Evolutionary conservation across 2,113 vertebrate species (phyloP).

Genomic region (Promerops cafer): DNA sequence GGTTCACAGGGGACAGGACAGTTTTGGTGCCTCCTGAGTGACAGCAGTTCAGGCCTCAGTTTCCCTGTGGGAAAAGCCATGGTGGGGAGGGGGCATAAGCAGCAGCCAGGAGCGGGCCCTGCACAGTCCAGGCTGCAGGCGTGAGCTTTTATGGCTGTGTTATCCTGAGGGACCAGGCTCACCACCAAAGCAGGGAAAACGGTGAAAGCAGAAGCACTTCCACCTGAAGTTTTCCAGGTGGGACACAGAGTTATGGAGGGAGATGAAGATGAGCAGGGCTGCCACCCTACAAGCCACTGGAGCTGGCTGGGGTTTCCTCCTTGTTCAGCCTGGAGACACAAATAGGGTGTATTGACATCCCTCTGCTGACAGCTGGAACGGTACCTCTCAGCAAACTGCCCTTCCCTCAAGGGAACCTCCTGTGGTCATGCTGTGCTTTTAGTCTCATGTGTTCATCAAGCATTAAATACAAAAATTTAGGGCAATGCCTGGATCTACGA

Average conservation of each 20-base stretch:
- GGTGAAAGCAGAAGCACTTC: not conserved
- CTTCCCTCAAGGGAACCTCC: not conserved
- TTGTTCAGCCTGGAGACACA: not conserved
- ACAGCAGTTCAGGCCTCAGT: not conserved
- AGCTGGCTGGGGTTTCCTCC: not conserved
- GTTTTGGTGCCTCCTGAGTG: accelerated
- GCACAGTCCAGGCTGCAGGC: accelerated
- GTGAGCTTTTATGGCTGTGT: accelerated
- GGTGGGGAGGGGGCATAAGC: not conserved
- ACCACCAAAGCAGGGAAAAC: not conserved
- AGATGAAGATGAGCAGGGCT: not conserved
- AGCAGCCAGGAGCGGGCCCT: not conserved
- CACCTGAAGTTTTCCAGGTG: not conserved
- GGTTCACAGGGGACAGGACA: accelerated
- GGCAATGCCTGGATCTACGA: not conserved
- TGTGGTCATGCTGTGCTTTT: not conserved
- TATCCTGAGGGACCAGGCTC: not conserved
- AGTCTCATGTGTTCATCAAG: not conserved
- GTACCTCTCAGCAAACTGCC: not conserved
- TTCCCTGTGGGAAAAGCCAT: accelerated
- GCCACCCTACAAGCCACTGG: not conserved
- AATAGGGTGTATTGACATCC: no score
- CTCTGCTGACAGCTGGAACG: accelerated
- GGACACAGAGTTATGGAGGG: not conserved
- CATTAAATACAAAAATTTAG: not conserved